Evolutionary conservation across 2,113 vertebrate genomes (phyloP), one percentile per base, ranked within the genome.

Genomic region (Catharus fuscescens): DNA sequence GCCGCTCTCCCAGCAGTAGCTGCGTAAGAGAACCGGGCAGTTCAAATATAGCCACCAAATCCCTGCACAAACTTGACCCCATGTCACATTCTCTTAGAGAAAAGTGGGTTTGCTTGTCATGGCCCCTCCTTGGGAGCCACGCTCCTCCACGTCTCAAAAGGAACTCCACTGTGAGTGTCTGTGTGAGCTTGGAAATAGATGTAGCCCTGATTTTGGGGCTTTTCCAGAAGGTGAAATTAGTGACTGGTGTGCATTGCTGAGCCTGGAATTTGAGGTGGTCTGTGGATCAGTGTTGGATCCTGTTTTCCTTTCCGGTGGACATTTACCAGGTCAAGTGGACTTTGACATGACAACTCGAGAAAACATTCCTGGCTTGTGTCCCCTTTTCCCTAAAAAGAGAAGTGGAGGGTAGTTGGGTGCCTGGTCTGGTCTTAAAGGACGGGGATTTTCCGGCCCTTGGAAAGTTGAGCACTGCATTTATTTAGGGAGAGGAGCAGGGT

Each of bases 121-220:
- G 1, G 80, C 82, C 66, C 53, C 67, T 88, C 72, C 71, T 77
- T 4, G 94, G 79, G 79, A 80, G 0, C 80, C 0, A 8, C 0
- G 32, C 73, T 74, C 1, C 9, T 5, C 26, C 13, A 0, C 0
- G 26, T 21, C 62, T 61, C 28, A 0, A 7, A 1, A 16, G 20
- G 59, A n/a, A 26, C 65, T 47, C 26, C 40, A 0, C 60, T 0
- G 2, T 4, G 1, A 19, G 3, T 0, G 9, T 10, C 64, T 5
- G 18, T 0, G 25, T 6, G 1, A 34, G 32, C 48, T 25, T 25
- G n/a, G 6, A 42, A 25, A 47, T 5, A 1, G 4, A 8, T 18
- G 17, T 36, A 1, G 32, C 26, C 47, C 4, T 14, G 85, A 16
- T 14, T 14, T 4, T 12, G 25, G 40, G 25, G 23, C 36, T 44